phyloP scores from a whole-genome alignment of 2,797 vertebrate genomes.

The Pteronotus mesoamericanus region DNA sequence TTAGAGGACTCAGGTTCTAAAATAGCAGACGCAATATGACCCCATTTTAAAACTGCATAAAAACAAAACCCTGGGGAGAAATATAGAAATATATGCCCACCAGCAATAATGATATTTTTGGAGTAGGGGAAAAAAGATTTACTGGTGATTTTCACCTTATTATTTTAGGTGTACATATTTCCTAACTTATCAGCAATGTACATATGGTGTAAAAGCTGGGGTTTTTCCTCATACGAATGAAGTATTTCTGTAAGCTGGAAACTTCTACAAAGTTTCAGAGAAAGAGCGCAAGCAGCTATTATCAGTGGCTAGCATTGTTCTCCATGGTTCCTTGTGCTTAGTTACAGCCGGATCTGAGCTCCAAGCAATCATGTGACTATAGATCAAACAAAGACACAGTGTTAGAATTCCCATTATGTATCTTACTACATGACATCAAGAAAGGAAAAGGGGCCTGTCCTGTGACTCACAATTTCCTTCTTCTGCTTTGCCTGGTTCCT shows the following conservation, averaged over 20 bases:
- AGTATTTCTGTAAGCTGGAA: background rate
- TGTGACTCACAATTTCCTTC: background rate
- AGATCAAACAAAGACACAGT: background rate
- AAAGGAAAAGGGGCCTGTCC: background rate
- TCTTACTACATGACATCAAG: background rate
- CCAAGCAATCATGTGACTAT: background rate
- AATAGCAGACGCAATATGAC: background rate
- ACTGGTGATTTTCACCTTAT: background rate
- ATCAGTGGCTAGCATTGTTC: background rate
- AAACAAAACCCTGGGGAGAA: background rate
- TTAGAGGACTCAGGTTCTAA: background rate
- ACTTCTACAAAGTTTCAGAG: background rate
- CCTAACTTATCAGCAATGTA: background rate
- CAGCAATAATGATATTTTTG: background rate
- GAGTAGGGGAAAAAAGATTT: background rate
- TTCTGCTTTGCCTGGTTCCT: background rate
- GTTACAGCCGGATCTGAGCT: background rate
- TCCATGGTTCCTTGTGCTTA: background rate
- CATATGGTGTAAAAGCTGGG: background rate
- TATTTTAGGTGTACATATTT: background rate
- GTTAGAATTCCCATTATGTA: background rate
- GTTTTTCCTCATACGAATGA: background rate
- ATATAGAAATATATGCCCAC: background rate
- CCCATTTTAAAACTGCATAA: background rate
- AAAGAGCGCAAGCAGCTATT: fast-evolving